phyloP scores from a whole-genome alignment of 92 coral and sea anemone genomes.

The Pocillopora grandis region DNA sequence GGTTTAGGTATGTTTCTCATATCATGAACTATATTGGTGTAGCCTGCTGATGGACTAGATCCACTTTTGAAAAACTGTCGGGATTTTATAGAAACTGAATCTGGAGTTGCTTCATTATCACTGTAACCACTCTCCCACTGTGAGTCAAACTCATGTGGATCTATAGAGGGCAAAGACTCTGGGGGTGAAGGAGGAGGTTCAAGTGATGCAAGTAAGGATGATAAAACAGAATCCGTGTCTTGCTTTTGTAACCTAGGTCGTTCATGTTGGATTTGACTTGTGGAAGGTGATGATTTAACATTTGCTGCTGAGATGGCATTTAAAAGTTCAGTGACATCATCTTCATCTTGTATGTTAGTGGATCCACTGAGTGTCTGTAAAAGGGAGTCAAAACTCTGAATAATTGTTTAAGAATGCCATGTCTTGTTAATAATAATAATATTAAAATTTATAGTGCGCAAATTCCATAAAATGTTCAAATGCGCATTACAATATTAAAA shows the following conservation, averaged over 20 bases:
- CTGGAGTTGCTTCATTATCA: conserved; percentile 31
- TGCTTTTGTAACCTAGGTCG: conserved; percentile 56
- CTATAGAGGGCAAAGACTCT: conserved; percentile 41
- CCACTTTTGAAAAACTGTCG: conserved; percentile 5
- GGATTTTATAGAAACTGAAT: conserved; percentile 3
- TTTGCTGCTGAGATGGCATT: conserved; percentile 65
- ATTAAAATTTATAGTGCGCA: no score
- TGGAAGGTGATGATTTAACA: conserved; percentile 24
- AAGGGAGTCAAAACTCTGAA: not conserved
- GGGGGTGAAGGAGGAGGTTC: conserved; percentile 51
- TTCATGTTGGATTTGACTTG: conserved; percentile 47
- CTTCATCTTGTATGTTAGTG: conserved; percentile 64
- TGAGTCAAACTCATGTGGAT: conserved; percentile 45
- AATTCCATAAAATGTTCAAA: no score
- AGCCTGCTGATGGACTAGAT: not conserved
- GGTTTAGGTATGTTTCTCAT: not conserved
- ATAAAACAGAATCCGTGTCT: conserved; percentile 76
- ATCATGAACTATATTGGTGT: not conserved
- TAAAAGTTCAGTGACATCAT: conserved; percentile 70
- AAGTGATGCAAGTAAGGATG: conserved; percentile 66
- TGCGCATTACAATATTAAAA: no score
- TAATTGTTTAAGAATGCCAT: not conserved
- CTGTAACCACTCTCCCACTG: conserved; percentile 55
- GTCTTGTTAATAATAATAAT: no score
- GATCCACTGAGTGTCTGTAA: conserved; percentile 70